Evolutionary conservation across 2,797 vertebrate genomes (phyloP).

Genomic region (Dermochelys coriacea): DNA sequence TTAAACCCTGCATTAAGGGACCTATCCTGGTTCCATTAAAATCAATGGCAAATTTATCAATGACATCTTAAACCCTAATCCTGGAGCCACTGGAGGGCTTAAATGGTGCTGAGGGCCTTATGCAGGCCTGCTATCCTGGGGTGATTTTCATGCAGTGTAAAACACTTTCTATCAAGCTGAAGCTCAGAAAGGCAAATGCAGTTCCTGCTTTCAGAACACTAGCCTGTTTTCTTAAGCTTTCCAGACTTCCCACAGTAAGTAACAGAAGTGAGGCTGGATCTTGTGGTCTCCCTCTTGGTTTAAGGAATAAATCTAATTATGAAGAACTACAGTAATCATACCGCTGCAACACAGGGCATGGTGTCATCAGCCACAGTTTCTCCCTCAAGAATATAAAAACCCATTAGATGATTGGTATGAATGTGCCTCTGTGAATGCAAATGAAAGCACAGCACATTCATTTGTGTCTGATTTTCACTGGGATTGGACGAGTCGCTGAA

Average conservation of each 20-base stretch:
- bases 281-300: not conserved
- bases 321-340: not conserved
- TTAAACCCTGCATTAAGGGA: fast-evolving
- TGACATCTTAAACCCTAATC: not conserved
- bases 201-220: not conserved
- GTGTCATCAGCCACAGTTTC: not conserved
- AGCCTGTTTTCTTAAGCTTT: not conserved
- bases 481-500: not conserved
- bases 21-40: not conserved
- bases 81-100: not conserved
- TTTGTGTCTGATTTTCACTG: not conserved
- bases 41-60: not conserved
- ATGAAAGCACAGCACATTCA: not conserved
- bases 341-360: not conserved
- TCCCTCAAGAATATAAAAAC: slow-evolving; percentile 13
- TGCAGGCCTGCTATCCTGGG: not conserved
- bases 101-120: not conserved
- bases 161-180: not conserved
- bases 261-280: not conserved
- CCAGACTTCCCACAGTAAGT: not conserved
- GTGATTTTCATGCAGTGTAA: slow-evolving; percentile 9
- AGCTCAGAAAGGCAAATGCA: not conserved
- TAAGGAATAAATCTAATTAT: slow-evolving; percentile 26
- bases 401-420: not conserved
- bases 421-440: slow-evolving; percentile 4